phyloP scores from a whole-genome alignment of 2,113 vertebrate genomes.

The Cromileptes altivelis region DNA sequence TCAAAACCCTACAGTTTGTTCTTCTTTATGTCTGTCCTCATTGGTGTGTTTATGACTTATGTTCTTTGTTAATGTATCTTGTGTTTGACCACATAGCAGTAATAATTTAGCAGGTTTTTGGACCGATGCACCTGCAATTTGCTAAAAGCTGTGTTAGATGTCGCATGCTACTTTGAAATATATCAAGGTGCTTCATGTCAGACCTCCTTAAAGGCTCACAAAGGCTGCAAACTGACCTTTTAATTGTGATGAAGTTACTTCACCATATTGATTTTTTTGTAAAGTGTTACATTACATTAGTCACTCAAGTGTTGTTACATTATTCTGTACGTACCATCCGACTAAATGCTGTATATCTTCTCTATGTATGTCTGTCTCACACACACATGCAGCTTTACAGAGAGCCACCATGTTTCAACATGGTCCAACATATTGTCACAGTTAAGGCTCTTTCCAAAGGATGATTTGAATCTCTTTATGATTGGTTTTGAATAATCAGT shows the following conservation, averaged over 20 bases:
- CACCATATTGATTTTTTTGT: not conserved
- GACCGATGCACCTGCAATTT: not conserved
- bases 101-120: not conserved
- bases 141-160: constrained; percentile 2
- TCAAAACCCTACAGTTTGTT: not conserved
- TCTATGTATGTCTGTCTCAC: not conserved
- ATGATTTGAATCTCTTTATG: constrained; percentile 55
- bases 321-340: not conserved
- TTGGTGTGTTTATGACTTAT: not conserved
- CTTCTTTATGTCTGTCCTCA: not conserved
- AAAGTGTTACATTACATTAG: not conserved
- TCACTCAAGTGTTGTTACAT: not conserved
- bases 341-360: not conserved
- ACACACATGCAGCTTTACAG: constrained; percentile 18
- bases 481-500: constrained; percentile 45
- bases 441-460: constrained; percentile 51
- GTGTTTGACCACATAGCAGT: not conserved
- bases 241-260: not conserved
- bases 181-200: not conserved
- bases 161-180: constrained; percentile 18
- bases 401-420: constrained; percentile 44
- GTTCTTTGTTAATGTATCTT: not conserved
- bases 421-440: constrained; percentile 35
- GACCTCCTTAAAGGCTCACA: constrained; percentile 5
- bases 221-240: not conserved